A percentile compares a stretch with the other conserved stretches of the same genome.
Evolutionary conservation across 2,797 vertebrate species (phyloP).

Genomic region (Phataginus tricuspis): DNA sequence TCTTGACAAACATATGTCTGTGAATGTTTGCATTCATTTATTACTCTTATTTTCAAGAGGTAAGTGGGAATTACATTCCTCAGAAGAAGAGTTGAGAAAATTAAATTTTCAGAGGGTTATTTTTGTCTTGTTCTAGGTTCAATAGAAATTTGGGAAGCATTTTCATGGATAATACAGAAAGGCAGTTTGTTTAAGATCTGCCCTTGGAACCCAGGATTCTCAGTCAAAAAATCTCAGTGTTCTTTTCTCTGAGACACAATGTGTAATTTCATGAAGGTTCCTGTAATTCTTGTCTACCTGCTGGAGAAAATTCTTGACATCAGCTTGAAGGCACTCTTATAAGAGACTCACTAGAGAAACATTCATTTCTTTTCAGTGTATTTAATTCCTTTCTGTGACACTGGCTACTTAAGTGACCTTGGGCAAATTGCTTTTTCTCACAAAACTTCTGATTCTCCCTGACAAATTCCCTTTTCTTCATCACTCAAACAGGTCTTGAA

Average conservation of each 20-base stretch:
- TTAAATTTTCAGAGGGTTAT: neutral
- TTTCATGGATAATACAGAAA: conserved; percentile 35
- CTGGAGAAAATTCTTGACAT: conserved; percentile 70
- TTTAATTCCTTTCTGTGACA: conserved; percentile 73
- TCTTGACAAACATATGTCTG: neutral
- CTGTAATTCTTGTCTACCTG: conserved; percentile 61
- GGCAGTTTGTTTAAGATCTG: neutral
- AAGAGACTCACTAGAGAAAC: conserved; percentile 64
- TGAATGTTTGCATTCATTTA: conserved; percentile 35
- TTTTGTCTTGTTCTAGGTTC: conserved; percentile 40
- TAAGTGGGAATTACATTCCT: neutral
- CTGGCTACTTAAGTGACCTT: conserved; percentile 74
- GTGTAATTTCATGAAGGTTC: conserved; percentile 70
- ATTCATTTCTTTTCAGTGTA: conserved; percentile 70
- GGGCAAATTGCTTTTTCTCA: conserved; percentile 77
- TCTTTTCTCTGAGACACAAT: conserved; percentile 66
- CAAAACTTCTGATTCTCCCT: conserved; percentile 68
- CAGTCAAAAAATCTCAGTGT: neutral
- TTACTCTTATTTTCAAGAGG: conserved; percentile 48
- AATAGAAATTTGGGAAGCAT: conserved; percentile 22
- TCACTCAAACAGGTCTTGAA: conserved; percentile 66
- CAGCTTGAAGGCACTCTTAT: conserved; percentile 57
- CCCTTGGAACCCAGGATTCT: neutral
- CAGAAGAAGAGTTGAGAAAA: neutral
- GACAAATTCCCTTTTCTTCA: conserved; percentile 65